Evolutionary conservation across 2,113 vertebrate species (phyloP).

Genomic region (Trinectes maculatus): DNA sequence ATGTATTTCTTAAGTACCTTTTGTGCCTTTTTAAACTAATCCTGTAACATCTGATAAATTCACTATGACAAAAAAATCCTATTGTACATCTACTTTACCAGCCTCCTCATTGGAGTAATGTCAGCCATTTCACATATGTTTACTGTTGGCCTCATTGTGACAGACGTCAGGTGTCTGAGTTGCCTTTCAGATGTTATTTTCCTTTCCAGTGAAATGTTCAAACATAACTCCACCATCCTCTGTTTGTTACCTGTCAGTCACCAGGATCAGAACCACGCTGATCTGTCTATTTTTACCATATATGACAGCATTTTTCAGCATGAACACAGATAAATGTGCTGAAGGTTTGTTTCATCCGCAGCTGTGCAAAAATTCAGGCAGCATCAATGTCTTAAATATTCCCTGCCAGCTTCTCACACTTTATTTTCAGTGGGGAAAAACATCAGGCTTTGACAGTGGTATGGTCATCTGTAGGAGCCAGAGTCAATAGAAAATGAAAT

Average conservation of each 20-base stretch:
- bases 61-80: conserved; percentile 84
- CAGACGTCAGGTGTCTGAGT: not conserved
- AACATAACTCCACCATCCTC: not conserved
- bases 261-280: not conserved
- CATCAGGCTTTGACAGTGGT: no score
- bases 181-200: not conserved
- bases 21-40: conserved; percentile 69
- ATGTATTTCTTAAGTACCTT: conserved; percentile 61
- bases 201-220: conserved; percentile 3
- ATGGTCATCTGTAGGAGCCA: not conserved
- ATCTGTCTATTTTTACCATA: not conserved
- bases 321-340: no score
- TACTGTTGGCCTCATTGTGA: not conserved
- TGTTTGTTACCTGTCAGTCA: conserved; percentile 1
- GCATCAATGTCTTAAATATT: no score
- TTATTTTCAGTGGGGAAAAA: no score
- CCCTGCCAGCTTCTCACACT: no score
- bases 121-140: not conserved
- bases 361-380: no score
- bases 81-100: conserved; percentile 58
- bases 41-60: conserved; percentile 83
- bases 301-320: no score
- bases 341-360: no score
- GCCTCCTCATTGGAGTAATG: not conserved
- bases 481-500: no score